phyloP scores from a whole-genome alignment of 2,888 invertebrate species.

The Agapostemon virescens region DNA sequence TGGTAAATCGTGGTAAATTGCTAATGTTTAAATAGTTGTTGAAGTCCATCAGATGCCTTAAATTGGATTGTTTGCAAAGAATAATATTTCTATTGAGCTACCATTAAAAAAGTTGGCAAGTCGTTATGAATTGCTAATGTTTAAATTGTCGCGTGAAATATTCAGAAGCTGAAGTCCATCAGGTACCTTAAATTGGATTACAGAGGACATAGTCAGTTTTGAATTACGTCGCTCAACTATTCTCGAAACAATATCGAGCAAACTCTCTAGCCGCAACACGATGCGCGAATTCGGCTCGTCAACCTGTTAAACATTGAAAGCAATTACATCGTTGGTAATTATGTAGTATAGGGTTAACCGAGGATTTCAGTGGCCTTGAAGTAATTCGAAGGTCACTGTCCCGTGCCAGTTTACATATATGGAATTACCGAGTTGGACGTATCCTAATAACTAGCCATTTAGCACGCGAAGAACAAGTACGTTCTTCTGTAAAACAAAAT shows the following conservation, averaged over 20 bases:
- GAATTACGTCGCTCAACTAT: constrained; percentile 1
- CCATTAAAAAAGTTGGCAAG: too few species aligned
- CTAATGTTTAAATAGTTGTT: too few species aligned
- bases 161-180: background rate
- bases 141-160: background rate
- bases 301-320: constrained; percentile 30
- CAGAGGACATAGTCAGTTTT: background rate
- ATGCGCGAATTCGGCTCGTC: background rate
- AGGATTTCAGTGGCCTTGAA: background rate
- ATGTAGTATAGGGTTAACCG: background rate
- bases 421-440: background rate
- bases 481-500: too few species aligned
- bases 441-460: background rate
- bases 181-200: background rate
- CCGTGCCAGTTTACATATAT: background rate
- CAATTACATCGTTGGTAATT: background rate
- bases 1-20: too few species aligned
- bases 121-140: too few species aligned
- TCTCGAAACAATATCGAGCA: constrained; percentile 35
- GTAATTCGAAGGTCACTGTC: background rate
- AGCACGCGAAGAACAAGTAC: background rate
- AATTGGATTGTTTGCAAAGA: too few species aligned
- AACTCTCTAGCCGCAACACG: constrained; percentile 1
- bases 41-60: too few species aligned
- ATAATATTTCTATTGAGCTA: too few species aligned